These are phyloP conservation scores for Thecophora atra DNA, from an alignment of 2,888 invertebrate species.

Conservation along the genomic window DNA sequence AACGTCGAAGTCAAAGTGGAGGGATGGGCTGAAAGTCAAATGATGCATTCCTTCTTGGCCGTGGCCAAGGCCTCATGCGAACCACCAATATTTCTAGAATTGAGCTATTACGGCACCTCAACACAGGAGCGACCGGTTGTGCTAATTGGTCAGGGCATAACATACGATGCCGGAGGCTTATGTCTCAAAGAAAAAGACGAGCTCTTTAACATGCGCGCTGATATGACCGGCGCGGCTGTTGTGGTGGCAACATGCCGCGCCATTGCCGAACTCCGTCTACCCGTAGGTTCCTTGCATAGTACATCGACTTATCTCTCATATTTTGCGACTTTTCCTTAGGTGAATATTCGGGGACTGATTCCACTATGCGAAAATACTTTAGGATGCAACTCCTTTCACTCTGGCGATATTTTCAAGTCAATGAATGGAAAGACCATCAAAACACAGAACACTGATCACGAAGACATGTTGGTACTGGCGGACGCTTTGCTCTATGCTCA, in stretches of 20 bases:
- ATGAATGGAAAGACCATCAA: slow-evolving; percentile 80
- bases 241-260: slow-evolving; percentile 77
- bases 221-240: slow-evolving; percentile 86
- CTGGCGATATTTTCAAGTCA: slow-evolving; percentile 80
- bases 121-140: slow-evolving; percentile 74
- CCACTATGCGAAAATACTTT: slow-evolving; percentile 84
- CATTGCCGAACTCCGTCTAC: slow-evolving; percentile 75
- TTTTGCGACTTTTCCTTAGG: slow-evolving; percentile 37
- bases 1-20: slow-evolving; percentile 63
- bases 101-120: slow-evolving; percentile 76
- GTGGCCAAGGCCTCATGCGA: slow-evolving; percentile 81
- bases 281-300: slow-evolving; percentile 55
- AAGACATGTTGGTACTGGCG: slow-evolving; percentile 78
- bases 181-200: slow-evolving; percentile 71
- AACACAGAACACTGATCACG: slow-evolving; percentile 80
- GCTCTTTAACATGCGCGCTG: slow-evolving; percentile 78
- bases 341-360: slow-evolving; percentile 78
- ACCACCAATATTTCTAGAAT: slow-evolving; percentile 81
- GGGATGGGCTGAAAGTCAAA: slow-evolving; percentile 80
- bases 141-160: slow-evolving; percentile 76
- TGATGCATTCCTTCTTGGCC: slow-evolving; percentile 82
- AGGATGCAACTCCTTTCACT: slow-evolving; percentile 77
- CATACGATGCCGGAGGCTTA: slow-evolving; percentile 79
- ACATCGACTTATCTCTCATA: slow-evolving; percentile 57
- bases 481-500: slow-evolving; percentile 82